Evolutionary conservation across 2,113 vertebrate species (phyloP), one percentile per base, ranked within the genome.

Genomic region (Notothenia rossii): DNA sequence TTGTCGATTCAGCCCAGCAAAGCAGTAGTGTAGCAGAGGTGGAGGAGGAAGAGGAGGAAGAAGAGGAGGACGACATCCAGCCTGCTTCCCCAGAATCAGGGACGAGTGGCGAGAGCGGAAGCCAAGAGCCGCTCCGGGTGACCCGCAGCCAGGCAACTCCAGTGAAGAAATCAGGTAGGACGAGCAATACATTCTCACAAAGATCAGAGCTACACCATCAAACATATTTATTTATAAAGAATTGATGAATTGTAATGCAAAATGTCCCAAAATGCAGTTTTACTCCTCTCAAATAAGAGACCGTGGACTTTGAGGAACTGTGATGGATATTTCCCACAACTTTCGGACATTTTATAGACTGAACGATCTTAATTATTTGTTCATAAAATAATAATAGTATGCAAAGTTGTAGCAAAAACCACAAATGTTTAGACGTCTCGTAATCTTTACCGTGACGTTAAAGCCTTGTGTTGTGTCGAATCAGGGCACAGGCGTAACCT

Each of bases 61-160:
- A 90, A 59, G 95, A 95, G 79, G 97, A 97, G 25, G 97, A 97
- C 69, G 96, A 95, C 76, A 45, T 48, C 15, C 95, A 96, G 58
- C 95, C 96, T 46, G 96, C 96, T 50, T 96, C 96, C 0, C 94
- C 96, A 0, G 93, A 94, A 88, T 96, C 96, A 56, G 95, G 91
- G 87, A 92, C 82, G n/a, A 95, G 94, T 86, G 92, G 76, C 58
- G 85, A 92, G 65, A 91, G 84, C 85, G 94, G 93, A 84, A 94
- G 94, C 43, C 77, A 89, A 72, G 94, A 91, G 70, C 95, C 93
- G 17, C 88, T 92, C 17, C 94, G 95, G 74, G 89, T 92, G n/a
- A 86, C 96, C 63, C 95, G 94, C 79, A 96, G 93, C 91, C 95
- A 94, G 92, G 82, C 94, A 36, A 93, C 95, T 48, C 94, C 96